Conservation (phyloP, 2,797 vertebrate genomes). For the Propithecus deckenii region DNA sequence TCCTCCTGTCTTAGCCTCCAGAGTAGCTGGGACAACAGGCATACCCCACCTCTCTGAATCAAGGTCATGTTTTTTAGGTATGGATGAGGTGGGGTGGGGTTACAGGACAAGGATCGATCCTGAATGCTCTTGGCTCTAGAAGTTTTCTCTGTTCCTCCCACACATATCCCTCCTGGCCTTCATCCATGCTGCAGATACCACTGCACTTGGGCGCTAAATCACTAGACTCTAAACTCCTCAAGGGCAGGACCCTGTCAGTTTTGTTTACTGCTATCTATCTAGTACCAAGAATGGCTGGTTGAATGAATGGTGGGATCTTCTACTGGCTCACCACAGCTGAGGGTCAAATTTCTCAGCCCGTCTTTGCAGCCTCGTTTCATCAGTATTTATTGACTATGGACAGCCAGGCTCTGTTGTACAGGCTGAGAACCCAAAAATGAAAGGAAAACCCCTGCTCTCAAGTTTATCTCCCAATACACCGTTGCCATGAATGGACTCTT, state of each 20-base stretch:
- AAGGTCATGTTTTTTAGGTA: background rate
- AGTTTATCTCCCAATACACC: background rate
- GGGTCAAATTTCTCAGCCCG: background rate
- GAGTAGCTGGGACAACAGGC: background rate
- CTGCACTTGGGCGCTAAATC: background rate
- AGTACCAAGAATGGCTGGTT: background rate
- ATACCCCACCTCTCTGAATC: background rate
- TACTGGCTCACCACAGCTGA: background rate
- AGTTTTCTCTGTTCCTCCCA: background rate
- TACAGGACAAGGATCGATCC: background rate
- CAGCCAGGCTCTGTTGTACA: background rate
- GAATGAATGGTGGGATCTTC: background rate
- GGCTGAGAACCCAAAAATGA: background rate
- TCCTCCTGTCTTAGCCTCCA: background rate
- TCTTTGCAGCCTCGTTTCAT: background rate
- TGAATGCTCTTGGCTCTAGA: background rate
- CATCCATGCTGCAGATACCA: background rate
- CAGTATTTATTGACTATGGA: background rate
- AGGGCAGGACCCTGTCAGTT: background rate
- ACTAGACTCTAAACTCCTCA: background rate
- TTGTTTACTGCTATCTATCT: background rate
- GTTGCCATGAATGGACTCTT: background rate
- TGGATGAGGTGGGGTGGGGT: rapidly evolving
- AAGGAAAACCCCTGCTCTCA: background rate
- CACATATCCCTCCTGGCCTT: background rate